These are phyloP conservation scores for Oligia strigilis DNA, from an alignment of 2,888 invertebrate species.

Conservation along the genomic window DNA sequence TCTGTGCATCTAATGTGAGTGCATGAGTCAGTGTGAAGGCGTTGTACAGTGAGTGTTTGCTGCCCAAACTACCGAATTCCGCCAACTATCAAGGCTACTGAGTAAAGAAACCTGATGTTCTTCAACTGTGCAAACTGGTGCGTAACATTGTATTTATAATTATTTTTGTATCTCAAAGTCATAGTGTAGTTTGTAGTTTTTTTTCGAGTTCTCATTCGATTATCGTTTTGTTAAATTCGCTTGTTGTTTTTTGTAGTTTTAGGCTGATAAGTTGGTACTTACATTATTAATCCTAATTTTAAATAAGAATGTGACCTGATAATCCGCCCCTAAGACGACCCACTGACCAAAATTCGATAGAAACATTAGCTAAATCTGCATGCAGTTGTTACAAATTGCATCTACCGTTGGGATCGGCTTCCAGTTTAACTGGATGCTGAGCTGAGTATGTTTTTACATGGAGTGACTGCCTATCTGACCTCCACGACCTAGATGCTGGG, in stretches of 20 bases:
- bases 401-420: not conserved
- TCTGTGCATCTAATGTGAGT: constrained; percentile 32
- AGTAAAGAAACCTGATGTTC: constrained; percentile 65
- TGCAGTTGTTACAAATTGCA: not conserved
- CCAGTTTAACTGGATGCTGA: no score
- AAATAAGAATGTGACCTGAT: not conserved
- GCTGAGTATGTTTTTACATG: no score
- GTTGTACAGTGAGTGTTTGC: constrained; percentile 38
- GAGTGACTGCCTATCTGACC: no score
- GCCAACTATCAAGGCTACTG: constrained; percentile 77
- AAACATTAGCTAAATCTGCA: not conserved
- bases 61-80: constrained; percentile 69
- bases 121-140: constrained; percentile 67
- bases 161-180: constrained; percentile 43
- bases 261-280: not conserved
- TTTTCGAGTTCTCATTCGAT: not conserved
- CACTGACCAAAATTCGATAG: not conserved
- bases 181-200: constrained; percentile 13
- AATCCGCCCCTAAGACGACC: no score
- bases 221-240: not conserved
- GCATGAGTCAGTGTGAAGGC: constrained; percentile 41
- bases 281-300: not conserved
- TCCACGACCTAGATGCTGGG: no score
- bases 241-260: constrained; percentile 3
- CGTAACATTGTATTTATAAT: constrained; percentile 56